Evolutionary conservation across 2,797 vertebrate species (phyloP), one percentile per base, ranked within the genome.

Genomic region (Phylloscopus collybita): DNA sequence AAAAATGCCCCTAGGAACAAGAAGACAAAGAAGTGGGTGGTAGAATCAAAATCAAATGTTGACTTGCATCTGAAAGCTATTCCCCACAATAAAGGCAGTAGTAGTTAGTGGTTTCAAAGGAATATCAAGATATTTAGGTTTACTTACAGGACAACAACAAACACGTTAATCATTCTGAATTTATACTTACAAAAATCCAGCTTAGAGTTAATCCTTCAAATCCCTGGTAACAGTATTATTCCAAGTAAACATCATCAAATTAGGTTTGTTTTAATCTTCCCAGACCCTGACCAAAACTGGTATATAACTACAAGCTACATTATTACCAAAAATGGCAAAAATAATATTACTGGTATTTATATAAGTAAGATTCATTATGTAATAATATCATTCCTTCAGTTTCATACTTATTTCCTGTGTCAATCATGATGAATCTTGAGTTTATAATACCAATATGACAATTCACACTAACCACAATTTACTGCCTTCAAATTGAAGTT

Each of bases 241-340:
- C 49, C 74, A 82, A 86, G 42, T 44, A 75, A 95, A 81, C 42
- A 69, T 47, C 30, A 94, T 1, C 32, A 49, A 91, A 82, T 81
- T 78, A 85, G 47, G 47, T 51, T 86, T 38, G 86, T 83, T 86
- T 91, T 91, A 66, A 86, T 92, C 65, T 86, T 72, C 56, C 50
- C 54, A 88, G 59, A 34, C 29, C 15, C n/a, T 71, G 26, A 62
- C 38, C 57, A 65, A 86, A 92, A 92, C 57, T 36, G 34, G 65
- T 59, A 57, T 67, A 23, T 27, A 82, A 87, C 32, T 49, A 67
- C 32, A 67, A 34, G 13, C 15, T 73, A 59, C 72, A 88, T 79
- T 21, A n/a, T 12, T 51, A 57, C 59, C 59, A 72, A 92, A 96
- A 91, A 92, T 42, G 25, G 69, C 8, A 80, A 76, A 20, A 84